Evolutionary conservation across 1,140 invertebrate species (phyloP).

Genomic region (Bombus impatiens): DNA sequence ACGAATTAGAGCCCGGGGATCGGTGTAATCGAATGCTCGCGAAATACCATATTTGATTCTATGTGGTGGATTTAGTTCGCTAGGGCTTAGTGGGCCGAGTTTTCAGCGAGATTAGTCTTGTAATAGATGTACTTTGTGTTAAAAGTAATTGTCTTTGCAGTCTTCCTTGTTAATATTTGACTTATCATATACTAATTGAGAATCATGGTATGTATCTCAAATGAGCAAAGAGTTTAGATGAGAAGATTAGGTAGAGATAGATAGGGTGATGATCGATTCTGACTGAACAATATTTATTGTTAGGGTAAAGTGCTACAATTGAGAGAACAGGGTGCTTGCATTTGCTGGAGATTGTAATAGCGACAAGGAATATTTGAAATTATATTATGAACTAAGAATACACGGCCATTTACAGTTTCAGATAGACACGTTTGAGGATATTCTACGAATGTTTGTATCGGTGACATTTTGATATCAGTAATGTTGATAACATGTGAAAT

Average conservation of each 20-base stretch:
- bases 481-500: too few relatives aligned
- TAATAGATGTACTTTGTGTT: not conserved
- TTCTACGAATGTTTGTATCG: too few relatives aligned
- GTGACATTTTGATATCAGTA: too few relatives aligned
- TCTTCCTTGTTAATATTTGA: not conserved
- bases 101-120: not conserved
- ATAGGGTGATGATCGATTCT: not conserved
- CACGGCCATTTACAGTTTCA: too few relatives aligned
- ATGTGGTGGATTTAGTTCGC: not conserved
- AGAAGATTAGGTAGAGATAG: not conserved
- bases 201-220: not conserved
- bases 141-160: not conserved
- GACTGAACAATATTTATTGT: too few relatives aligned
- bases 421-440: too few relatives aligned
- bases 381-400: too few relatives aligned
- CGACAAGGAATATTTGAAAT: too few relatives aligned
- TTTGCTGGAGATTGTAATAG: too few relatives aligned
- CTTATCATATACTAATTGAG: not conserved
- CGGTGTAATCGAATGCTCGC: conserved; percentile 7
- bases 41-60: conserved; percentile 8
- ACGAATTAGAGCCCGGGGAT: conserved; percentile 12
- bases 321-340: too few relatives aligned
- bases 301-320: too few relatives aligned
- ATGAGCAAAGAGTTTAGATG: too few relatives aligned
- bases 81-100: not conserved